Conservation (phyloP, 2,888 invertebrate genomes). For the Andrena flavipes region DNA sequence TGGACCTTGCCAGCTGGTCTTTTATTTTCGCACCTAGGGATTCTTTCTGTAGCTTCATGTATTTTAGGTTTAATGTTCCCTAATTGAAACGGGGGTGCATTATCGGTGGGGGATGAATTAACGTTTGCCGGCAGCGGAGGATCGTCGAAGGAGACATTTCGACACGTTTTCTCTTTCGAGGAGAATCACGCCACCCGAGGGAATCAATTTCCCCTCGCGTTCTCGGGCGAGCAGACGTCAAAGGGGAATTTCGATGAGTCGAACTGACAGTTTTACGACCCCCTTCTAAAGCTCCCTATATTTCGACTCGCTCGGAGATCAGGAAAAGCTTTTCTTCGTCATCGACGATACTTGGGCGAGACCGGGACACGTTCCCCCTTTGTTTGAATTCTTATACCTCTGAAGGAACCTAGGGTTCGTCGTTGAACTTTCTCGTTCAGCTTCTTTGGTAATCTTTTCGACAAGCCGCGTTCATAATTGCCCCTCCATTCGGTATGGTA, state of each 20-base stretch:
- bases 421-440: too few relatives aligned
- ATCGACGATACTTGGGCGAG: slow-evolving; percentile 27
- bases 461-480: too few relatives aligned
- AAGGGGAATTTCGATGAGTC: slow-evolving; percentile 62
- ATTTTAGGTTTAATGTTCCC: too few relatives aligned
- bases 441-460: too few relatives aligned
- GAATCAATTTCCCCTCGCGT: slow-evolving; percentile 56
- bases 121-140: too few relatives aligned
- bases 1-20: background rate
- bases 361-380: slow-evolving; percentile 16
- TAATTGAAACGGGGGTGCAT: too few relatives aligned
- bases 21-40: background rate
- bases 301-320: slow-evolving; percentile 51
- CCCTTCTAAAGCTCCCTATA: slow-evolving; percentile 56
- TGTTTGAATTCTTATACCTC: slow-evolving; percentile 12
- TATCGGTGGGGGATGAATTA: background rate
- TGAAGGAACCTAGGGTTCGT: background rate
- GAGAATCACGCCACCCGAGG: slow-evolving; percentile 44
- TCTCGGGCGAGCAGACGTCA: slow-evolving; percentile 49
- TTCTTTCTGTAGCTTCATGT: too few relatives aligned
- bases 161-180: slow-evolving; percentile 2
- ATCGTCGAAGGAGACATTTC: background rate
- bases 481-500: too few relatives aligned
- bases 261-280: slow-evolving; percentile 70
- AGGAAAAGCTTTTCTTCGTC: slow-evolving; percentile 64